Evolutionary conservation across 2,113 vertebrate genomes (phyloP).

Genomic region (Anguilla japonica): DNA sequence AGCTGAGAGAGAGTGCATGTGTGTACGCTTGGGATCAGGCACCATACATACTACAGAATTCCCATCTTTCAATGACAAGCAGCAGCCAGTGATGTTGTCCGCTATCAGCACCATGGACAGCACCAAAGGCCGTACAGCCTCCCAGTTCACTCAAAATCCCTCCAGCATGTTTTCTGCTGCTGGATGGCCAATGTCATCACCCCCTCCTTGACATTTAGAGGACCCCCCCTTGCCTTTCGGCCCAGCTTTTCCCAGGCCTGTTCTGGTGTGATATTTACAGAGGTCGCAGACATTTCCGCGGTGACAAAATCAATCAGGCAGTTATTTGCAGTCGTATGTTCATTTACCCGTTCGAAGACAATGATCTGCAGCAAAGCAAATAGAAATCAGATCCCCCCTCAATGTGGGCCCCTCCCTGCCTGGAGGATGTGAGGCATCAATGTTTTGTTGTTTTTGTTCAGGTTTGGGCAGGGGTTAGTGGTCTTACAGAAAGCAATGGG

Average conservation of each 20-base stretch:
- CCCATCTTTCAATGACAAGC: neutral
- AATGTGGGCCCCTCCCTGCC: neutral
- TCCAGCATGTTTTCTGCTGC: neutral
- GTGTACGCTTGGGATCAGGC: too few species aligned
- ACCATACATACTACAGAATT: too few species aligned
- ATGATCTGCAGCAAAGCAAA: neutral
- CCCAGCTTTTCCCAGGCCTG: neutral
- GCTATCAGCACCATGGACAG: constrained; percentile 53
- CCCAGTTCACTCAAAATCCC: constrained; percentile 8
- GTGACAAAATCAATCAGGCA: neutral
- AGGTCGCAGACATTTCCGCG: neutral
- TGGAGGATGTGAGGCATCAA: neutral
- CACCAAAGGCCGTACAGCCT: constrained; percentile 28
- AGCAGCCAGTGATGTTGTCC: constrained; percentile 29
- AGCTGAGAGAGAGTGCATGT: too few species aligned
- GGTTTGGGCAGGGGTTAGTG: neutral
- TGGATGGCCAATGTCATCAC: too few species aligned
- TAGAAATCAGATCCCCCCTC: neutral
- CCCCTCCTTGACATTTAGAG: neutral
- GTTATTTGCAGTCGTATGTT: neutral
- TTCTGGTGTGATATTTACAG: neutral
- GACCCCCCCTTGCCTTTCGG: neutral
- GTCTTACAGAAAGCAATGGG: neutral
- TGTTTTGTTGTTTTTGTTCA: neutral
- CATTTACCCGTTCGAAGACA: neutral